Percentiles rank a stretch among this genome's conserved stretches.
These are phyloP conservation scores for Chelidonichthys spinosus DNA, from an alignment of 2,797 vertebrate species.

Conservation along the genomic window DNA sequence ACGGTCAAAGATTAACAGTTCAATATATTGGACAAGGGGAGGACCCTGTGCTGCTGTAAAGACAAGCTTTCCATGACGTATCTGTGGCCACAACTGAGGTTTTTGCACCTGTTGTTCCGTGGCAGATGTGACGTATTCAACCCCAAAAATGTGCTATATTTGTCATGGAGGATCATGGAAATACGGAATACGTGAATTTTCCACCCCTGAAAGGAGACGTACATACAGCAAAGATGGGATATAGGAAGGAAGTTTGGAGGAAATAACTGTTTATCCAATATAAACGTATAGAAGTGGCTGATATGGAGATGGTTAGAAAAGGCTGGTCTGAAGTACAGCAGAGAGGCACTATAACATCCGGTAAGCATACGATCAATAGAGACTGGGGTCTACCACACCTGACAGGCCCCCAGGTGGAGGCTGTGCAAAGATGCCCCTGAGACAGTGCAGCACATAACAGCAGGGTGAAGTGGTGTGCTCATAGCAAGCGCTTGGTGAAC, in stretches of 20 bases:
- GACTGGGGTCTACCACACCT: no score
- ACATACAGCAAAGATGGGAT: background rate
- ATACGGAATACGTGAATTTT: no score
- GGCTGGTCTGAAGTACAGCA: no score
- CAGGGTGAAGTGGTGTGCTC: no score
- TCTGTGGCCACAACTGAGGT: background rate
- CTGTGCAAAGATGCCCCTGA: no score
- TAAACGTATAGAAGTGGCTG: background rate
- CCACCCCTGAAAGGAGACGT: background rate
- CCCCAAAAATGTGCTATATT: background rate
- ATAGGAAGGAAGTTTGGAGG: background rate
- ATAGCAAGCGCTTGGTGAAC: no score
- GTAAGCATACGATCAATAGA: no score
- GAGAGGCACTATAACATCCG: no score
- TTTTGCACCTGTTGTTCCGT: background rate
- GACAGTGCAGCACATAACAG: no score
- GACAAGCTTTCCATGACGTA: constrained; percentile 1
- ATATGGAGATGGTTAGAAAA: no score
- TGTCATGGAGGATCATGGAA: background rate
- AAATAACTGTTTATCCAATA: background rate
- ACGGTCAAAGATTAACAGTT: constrained; percentile 36
- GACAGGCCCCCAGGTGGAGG: no score
- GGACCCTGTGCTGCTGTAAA: constrained; percentile 17
- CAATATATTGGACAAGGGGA: constrained; percentile 20
- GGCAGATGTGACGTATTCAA: background rate